These are phyloP conservation scores for Lethocerus indicus DNA, from an alignment of 1,140 invertebrate species.

Conservation along the genomic window DNA sequence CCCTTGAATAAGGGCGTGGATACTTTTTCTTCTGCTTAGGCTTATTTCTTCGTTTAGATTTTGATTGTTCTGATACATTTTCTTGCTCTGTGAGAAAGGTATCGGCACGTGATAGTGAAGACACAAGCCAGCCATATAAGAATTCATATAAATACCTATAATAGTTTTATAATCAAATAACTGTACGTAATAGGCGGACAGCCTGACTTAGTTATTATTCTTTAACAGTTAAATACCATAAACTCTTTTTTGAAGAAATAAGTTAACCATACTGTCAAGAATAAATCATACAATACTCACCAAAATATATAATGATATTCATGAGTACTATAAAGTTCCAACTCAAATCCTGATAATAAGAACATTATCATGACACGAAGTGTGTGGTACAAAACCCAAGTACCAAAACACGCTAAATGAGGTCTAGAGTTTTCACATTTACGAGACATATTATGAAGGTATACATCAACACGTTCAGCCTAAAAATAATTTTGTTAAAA, in stretches of 20 bases:
- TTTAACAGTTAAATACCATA: too few species aligned
- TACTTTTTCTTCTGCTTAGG: slow-evolving; percentile 46
- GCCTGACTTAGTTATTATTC: too few species aligned
- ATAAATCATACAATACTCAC: slow-evolving; percentile 27
- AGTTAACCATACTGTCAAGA: too few species aligned
- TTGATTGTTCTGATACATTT: slow-evolving; percentile 26
- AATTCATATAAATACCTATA: slow-evolving; percentile 85
- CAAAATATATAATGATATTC: slow-evolving; percentile 94
- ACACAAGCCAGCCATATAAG: slow-evolving; percentile 83
- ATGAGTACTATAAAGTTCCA: slow-evolving; percentile 90
- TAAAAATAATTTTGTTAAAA: slow-evolving; percentile 24
- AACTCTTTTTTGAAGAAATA: too few species aligned
- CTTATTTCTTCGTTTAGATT: slow-evolving; percentile 23
- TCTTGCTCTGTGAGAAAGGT: slow-evolving; percentile 66
- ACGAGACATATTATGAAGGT: slow-evolving; percentile 50
- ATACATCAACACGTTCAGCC: slow-evolving; percentile 82
- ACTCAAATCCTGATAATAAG: slow-evolving; percentile 81
- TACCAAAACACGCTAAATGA: slow-evolving; percentile 78
- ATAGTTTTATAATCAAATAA: neutral
- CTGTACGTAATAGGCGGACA: neutral
- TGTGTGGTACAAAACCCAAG: slow-evolving; percentile 94
- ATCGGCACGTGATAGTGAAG: slow-evolving; percentile 76
- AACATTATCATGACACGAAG: slow-evolving; percentile 91
- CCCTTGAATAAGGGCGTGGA: slow-evolving; percentile 56
- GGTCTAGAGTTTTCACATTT: slow-evolving; percentile 48